These are phyloP conservation scores for Gouania willdenowi DNA, from an alignment of 2,797 vertebrate species.

Conservation along the genomic window DNA sequence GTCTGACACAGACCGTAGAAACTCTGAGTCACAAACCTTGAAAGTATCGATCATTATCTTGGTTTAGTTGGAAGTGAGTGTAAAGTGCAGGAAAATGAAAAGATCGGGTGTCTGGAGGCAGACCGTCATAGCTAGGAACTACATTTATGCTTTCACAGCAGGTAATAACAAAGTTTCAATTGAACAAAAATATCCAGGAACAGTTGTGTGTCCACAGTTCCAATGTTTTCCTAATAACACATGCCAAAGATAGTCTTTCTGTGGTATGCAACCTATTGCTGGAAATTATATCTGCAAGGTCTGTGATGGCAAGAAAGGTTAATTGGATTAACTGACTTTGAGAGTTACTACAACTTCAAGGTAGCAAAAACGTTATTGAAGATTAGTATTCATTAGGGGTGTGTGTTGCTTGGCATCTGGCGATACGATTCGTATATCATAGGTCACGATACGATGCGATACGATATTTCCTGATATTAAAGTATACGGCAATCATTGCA, in stretches of 20 bases:
- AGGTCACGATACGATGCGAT: too few relatives aligned
- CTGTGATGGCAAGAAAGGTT: slow-evolving; percentile 9
- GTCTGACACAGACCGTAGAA: background rate
- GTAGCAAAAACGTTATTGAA: slow-evolving; percentile 25
- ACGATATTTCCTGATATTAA: too few relatives aligned
- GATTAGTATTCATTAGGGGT: too few relatives aligned
- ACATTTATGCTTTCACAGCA: slow-evolving; percentile 14
- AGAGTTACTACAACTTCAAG: slow-evolving; percentile 35
- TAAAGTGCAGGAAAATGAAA: slow-evolving; percentile 17
- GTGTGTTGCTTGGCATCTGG: too few relatives aligned
- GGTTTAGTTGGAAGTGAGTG: slow-evolving; percentile 9
- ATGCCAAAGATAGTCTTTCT: background rate
- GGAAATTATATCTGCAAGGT: slow-evolving; percentile 25
- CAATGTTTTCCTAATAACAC: background rate
- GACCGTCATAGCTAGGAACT: background rate
- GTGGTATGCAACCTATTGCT: slow-evolving; percentile 24
- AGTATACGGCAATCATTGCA: too few relatives aligned
- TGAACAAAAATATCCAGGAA: background rate
- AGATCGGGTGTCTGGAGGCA: background rate
- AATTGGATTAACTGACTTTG: slow-evolving; percentile 44
- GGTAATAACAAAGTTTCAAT: slow-evolving; percentile 17
- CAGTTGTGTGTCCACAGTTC: background rate
- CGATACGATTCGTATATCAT: too few relatives aligned
- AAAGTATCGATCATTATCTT: slow-evolving; percentile 8
- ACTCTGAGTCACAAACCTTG: slow-evolving; percentile 2